Base-by-base conservation (phyloP, 2,797 vertebrate species). In the Moxostoma hubbsi region DNA sequence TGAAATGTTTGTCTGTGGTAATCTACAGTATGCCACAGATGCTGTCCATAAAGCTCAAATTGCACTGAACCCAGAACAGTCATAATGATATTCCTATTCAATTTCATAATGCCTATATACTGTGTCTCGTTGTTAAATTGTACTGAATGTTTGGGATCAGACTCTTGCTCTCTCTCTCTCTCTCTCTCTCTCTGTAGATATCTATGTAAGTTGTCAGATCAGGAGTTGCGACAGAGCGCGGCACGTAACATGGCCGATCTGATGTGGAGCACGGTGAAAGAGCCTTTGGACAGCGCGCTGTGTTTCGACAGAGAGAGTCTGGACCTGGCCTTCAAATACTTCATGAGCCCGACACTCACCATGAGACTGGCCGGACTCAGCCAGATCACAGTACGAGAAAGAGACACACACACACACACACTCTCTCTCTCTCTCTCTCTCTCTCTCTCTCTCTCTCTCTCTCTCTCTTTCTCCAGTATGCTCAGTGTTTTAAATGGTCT, bases 191-290 rank as follows among this genome's bases (percentile, higher is more conserved):
- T 50, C n/a, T 55, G 0, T 49, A 99, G 98, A 92, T 99, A 99
- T 91, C 94, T 99, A 90, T 99, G 98, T 87, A 98, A 98, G 87
- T 93, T 99, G 83, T 98, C 98, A 15, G 98, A 99, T 92, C 97
- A 98, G 94, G 97, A 99, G 87, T 92, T 99, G 91, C 92, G 98
- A 24, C 98, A 99, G 91, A 98, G 96, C 9, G 96, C 98, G 0
- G 98, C 98, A 0, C 93, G 98, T 77, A 99, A 98, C 92, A 99
- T 99, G 98, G 98, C 98, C 58, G 98, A 99, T 92, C 92, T 99
- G 87, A 99, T 99, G 98, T 99, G 98, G 98, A 99, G 98, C 92
- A 99, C 97, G 62, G 98, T 99, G 89, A 99, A 99, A 93, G 98
- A 99, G 83, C 97, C 98, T 0, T 90, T 99, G 94, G 98, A 99